These are phyloP conservation scores for Watsonalla binaria DNA, from an alignment of 2,888 invertebrate species.

Conservation along the genomic window DNA sequence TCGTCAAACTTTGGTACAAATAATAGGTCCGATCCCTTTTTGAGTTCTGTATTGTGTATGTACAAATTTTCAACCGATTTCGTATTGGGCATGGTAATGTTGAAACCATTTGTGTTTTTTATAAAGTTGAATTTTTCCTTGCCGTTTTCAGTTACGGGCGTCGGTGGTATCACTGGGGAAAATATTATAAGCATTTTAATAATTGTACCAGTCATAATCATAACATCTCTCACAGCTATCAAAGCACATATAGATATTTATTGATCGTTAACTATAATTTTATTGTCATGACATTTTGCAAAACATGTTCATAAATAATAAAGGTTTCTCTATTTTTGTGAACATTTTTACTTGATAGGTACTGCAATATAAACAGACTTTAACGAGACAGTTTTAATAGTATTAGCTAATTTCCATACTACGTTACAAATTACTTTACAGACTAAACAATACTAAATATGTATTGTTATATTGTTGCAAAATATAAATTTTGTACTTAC, in stretches of 20 bases:
- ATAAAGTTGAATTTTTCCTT: slow-evolving; percentile 53
- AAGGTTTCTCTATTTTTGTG: no score
- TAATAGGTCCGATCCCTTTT: slow-evolving; percentile 37
- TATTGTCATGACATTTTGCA: no score
- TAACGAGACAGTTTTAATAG: no score
- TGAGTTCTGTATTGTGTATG: slow-evolving; percentile 17
- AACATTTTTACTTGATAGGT: no score
- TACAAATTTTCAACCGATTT: slow-evolving; percentile 64
- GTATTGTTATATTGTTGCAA: no score
- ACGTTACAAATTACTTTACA: no score
- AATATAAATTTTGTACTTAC: slow-evolving; percentile 43
- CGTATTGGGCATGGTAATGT: slow-evolving; percentile 33
- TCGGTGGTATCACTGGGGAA: slow-evolving; percentile 68
- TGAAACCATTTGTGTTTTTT: slow-evolving; percentile 30
- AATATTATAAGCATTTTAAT: neutral
- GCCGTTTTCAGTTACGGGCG: slow-evolving; percentile 55
- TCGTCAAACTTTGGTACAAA: slow-evolving; percentile 57
- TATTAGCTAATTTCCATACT: no score
- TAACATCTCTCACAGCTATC: no score
- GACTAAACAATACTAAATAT: no score
- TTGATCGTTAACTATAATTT: no score
- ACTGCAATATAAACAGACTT: neutral
- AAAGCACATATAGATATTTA: no score
- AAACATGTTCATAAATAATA: no score
- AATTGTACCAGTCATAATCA: neutral